A percentile compares a stretch with the other conserved stretches of the same genome.
phyloP scores from a whole-genome alignment of 2,888 invertebrate species.

The Cryptocephalus moraei region DNA sequence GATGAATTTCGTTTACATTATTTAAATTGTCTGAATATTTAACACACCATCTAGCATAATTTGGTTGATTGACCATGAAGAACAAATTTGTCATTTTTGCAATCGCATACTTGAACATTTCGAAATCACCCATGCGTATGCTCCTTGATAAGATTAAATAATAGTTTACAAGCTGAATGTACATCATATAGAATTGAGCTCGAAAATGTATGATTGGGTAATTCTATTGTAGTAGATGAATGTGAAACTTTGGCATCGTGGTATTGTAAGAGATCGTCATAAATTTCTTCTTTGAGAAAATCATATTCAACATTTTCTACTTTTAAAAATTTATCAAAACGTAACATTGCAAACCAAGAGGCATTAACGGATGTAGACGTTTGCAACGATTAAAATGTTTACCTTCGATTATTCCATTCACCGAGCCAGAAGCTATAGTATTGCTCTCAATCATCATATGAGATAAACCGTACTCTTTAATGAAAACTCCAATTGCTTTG shows the following conservation, averaged over 20 bases:
- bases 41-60: slow-evolving; percentile 11
- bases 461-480: slow-evolving; percentile 7
- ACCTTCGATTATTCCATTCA: slow-evolving; percentile 14
- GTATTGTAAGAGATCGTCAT: slow-evolving; percentile 8
- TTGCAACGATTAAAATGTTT: too few species aligned
- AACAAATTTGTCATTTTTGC: slow-evolving; percentile 9
- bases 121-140: slow-evolving; percentile 22
- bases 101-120: slow-evolving; percentile 19
- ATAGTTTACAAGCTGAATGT: slow-evolving; percentile 19
- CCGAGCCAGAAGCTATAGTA: slow-evolving; percentile 14
- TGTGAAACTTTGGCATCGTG: slow-evolving; percentile 4
- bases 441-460: slow-evolving; percentile 8
- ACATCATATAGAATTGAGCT: slow-evolving; percentile 23
- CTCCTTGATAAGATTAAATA: slow-evolving; percentile 21
- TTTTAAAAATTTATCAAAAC: slow-evolving; percentile 9
- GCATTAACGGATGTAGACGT: slow-evolving; percentile 14
- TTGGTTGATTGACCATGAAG: slow-evolving; percentile 4
- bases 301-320: slow-evolving; percentile 5
- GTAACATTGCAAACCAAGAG: slow-evolving; percentile 14
- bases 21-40: slow-evolving; percentile 7
- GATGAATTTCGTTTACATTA: slow-evolving; percentile 2
- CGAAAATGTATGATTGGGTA: slow-evolving; percentile 7
- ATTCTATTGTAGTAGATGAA: slow-evolving; percentile 1
- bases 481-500: slow-evolving; percentile 12
- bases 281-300: slow-evolving; percentile 11